Evolutionary conservation across 2,888 invertebrate genomes (phyloP).

Genomic region (Resseliella maxima): DNA sequence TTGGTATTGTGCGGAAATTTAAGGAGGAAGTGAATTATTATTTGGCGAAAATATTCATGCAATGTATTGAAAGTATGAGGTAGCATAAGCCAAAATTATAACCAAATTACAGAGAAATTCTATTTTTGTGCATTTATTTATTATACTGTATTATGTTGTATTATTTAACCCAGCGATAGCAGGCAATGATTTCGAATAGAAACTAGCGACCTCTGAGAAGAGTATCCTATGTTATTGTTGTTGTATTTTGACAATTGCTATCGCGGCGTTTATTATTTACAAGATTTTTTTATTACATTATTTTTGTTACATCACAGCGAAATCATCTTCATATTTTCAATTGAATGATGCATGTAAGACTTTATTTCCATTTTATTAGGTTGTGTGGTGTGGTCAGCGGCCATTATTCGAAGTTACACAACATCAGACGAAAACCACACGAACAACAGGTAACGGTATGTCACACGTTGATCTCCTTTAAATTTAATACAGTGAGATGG

Average conservation of each 20-base stretch:
- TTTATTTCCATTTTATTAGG: constrained; percentile 60
- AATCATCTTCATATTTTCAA: not conserved
- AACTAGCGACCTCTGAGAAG: too few relatives aligned
- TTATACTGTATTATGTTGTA: too few relatives aligned
- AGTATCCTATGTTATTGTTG: too few relatives aligned
- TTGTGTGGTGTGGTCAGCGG: constrained; percentile 67
- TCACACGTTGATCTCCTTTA: constrained; percentile 68
- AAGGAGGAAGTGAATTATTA: too few relatives aligned
- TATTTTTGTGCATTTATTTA: not conserved
- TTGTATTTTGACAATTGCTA: too few relatives aligned
- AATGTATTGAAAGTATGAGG: too few relatives aligned
- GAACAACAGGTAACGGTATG: constrained; percentile 75
- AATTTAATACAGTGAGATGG: constrained; percentile 57
- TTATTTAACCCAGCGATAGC: too few relatives aligned
- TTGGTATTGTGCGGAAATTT: too few relatives aligned
- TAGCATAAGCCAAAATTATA: too few relatives aligned
- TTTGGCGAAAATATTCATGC: too few relatives aligned
- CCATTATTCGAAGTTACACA: constrained; percentile 65
- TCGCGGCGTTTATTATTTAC: too few relatives aligned
- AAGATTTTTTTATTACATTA: not conserved
- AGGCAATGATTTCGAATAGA: too few relatives aligned
- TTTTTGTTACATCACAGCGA: not conserved
- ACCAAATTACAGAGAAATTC: not conserved
- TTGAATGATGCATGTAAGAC: not conserved
- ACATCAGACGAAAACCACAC: constrained; percentile 74